phyloP scores from a whole-genome alignment of 2,113 vertebrate species.

The Taxidea taxus region DNA sequence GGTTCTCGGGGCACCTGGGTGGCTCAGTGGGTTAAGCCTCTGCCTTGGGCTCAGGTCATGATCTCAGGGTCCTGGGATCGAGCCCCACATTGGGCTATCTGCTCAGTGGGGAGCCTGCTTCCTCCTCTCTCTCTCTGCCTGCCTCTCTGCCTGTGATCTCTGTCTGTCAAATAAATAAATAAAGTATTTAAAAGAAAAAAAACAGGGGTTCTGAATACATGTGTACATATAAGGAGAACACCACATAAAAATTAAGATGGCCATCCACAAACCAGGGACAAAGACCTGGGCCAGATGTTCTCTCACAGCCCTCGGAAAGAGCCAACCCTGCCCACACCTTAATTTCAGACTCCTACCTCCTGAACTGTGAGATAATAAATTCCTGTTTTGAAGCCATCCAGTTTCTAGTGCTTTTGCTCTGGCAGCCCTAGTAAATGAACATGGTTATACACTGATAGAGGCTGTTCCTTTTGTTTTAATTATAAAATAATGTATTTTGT shows the following conservation, averaged over 20 bases:
- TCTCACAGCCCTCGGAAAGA: not conserved
- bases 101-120: no score
- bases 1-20: no score
- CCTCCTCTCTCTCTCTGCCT: no score
- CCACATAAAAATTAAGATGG: not conserved
- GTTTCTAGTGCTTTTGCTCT: not conserved
- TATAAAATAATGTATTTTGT: not conserved
- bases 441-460: not conserved
- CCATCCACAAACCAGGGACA: not conserved
- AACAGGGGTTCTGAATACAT: not conserved
- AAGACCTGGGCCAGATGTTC: not conserved
- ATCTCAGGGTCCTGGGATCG: no score
- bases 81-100: no score
- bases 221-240: not conserved
- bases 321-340: not conserved
- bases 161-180: no score
- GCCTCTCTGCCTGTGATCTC: no score
- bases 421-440: not conserved
- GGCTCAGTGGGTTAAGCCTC: no score
- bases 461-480: not conserved
- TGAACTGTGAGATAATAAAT: not conserved
- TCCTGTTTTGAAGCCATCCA: not conserved
- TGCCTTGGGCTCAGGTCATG: no score
- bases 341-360: not conserved
- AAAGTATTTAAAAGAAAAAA: not conserved